Evolutionary conservation across 1,140 invertebrate genomes (phyloP), one percentile per base, ranked within the genome.

Genomic region (Bombus soroeensis): DNA sequence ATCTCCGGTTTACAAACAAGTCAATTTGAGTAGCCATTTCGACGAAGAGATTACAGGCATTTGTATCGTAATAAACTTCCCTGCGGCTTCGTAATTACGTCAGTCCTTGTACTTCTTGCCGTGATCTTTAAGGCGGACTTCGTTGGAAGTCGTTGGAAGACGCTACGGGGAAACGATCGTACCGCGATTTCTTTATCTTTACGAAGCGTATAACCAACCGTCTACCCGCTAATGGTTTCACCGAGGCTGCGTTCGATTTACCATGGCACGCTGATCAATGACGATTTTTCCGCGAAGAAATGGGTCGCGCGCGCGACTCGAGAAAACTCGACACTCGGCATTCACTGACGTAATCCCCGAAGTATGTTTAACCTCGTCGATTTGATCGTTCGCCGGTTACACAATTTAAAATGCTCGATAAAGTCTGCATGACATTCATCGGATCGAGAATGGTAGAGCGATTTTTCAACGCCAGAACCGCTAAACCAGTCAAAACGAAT

Each of bases 271-370:
- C 25, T 81, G 47, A 53, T 53, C 47, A 37, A 84, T 79, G 76
- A 41, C 53, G 53, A 71, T 72, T 71, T 78, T 79, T 79, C 47
- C 62, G 13, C 9, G 3, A 28, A 5, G 68, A 84, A 79, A 78
- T 78, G 39, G 75, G 83, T 79, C 76, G 81, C 62, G 70, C 18
- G 80, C 47, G 76, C 73, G 71, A 75, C 79, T 34, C 86, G 88
- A 79, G 83, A 85, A 88, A 89, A 85, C 86, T 77, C 66, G 86
- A 78, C 74, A 34, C 37, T 59, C 47, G 70, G 53, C 59, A 81
- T 62, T 62, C 74, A 70, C 86, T 88, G 87, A 88, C 86, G 87
- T 87, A 87, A 87, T 78, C 71, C 41, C 9, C 64, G 75, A 80
- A 70, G 81, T 76, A 87, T 80, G 87, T 84, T 81, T 59, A 64